Base-by-base conservation (phyloP, 64 coral and sea anemone genomes). In the Pocillopora verrucosa region DNA sequence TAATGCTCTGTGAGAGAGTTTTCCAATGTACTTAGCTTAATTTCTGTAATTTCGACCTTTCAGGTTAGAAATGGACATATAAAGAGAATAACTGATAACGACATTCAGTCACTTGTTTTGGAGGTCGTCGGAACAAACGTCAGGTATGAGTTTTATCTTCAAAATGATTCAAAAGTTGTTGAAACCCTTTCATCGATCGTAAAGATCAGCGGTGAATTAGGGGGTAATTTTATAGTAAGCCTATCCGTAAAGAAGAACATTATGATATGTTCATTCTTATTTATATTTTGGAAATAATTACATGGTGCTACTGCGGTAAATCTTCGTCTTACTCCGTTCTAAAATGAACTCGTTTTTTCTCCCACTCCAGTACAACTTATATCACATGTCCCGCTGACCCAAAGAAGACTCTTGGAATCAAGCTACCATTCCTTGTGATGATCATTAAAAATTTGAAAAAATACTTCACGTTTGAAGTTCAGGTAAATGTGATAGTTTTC, bases 401-500 rank as follows among this genome's bases (percentile, higher is more conserved):
- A 7, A 95, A 99, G 67, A 99, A 95, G 72, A 99, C 97, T 10
- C 91, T 99, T 36, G 97, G 94, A 70, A 99, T 99, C 78, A 99
- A 99, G 75, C 91, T 99, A 59, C 97, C 97, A 36, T 99, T 99
- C 67, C 89, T 99, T 20, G 97, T 99, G 69, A 99, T 99, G 97
- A 99, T 99, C 74, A 99, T 99, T 34, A 99, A 99, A 89, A 99
- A 99, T 93, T 62, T 95, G 88, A 99, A 99, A 72, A 99, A 99
- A 91, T 99, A 99, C 93, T 99, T 99, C 76, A 99, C 97, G 12
- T 99, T 99, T n/a, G 97, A 99, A 99, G 97, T 99, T 59, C 94
- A 92, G 97, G 97, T 95, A 99, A 95, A 75, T 19, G 45, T 35
- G 61, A 61, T 61, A 11, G 9, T n/a, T 24, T 45, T 25, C 36